phyloP scores from a whole-genome alignment of 2,888 invertebrate species.

The Cryptophagus acutangulus region DNA sequence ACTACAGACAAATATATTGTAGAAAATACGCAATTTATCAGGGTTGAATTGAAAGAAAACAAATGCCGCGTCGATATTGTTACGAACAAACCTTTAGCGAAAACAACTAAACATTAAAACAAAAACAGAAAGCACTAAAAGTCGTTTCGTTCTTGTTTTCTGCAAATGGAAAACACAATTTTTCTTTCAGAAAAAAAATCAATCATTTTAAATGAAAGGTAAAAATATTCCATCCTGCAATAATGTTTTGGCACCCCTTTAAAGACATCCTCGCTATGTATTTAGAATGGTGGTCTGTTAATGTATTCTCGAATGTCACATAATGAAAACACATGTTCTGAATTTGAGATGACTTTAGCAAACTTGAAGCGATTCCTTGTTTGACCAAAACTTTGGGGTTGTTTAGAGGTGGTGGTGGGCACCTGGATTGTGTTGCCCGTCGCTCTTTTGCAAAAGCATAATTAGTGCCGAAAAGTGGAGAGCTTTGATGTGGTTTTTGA shows the following conservation, averaged over 20 bases:
- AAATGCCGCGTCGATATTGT: slow-evolving; percentile 1
- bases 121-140: too few relatives aligned
- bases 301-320: slow-evolving; percentile 17
- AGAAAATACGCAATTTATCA: background rate
- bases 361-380: slow-evolving; percentile 13
- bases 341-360: slow-evolving; percentile 18
- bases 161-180: too few relatives aligned
- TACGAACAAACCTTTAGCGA: too few relatives aligned
- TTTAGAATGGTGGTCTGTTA: too few relatives aligned
- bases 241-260: too few relatives aligned
- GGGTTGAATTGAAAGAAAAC: slow-evolving; percentile 1
- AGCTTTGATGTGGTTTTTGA: slow-evolving; percentile 26
- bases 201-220: too few relatives aligned
- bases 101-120: too few relatives aligned
- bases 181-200: too few relatives aligned
- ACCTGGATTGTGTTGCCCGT: background rate
- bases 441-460: slow-evolving; percentile 14
- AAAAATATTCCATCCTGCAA: too few relatives aligned
- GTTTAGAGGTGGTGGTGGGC: background rate
- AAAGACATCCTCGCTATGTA: too few relatives aligned
- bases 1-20: too few relatives aligned
- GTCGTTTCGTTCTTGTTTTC: too few relatives aligned
- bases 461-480: slow-evolving; percentile 13
- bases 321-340: slow-evolving; percentile 18
- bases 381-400: slow-evolving; percentile 11